These are phyloP conservation scores for Salminus brasiliensis DNA, from an alignment of 2,113 vertebrate genomes.

Conservation along the genomic window DNA sequence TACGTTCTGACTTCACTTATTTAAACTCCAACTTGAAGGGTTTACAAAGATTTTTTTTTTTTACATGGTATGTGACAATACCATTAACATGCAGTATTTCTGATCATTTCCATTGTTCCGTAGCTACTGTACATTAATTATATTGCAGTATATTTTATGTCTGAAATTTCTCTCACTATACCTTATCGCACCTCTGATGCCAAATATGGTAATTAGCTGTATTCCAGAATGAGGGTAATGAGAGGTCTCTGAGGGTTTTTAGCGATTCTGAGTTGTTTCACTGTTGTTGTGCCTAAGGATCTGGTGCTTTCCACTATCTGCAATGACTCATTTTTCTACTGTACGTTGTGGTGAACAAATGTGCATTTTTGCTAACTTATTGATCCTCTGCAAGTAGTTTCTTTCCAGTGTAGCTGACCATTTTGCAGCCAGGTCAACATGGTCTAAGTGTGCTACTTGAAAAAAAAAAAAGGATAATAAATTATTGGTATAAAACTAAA, in stretches of 20 bases:
- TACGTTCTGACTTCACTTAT: too few species aligned
- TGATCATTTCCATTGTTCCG: conserved; percentile 7
- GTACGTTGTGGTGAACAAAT: conserved; percentile 36
- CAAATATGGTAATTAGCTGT: conserved; percentile 36
- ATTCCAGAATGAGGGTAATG: conserved; percentile 6
- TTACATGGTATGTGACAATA: background rate
- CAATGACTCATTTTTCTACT: conserved; percentile 50
- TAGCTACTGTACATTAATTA: conserved; percentile 23
- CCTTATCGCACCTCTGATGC: conserved; percentile 37
- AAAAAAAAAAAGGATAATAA: conserved; percentile 71
- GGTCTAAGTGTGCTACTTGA: conserved; percentile 84
- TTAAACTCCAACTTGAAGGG: conserved; percentile 6
- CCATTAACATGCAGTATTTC: conserved; percentile 32
- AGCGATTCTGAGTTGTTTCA: background rate
- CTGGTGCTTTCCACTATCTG: conserved; percentile 59
- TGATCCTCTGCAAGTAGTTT: background rate
- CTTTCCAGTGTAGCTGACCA: conserved; percentile 69
- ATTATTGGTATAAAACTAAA: conserved; percentile 70
- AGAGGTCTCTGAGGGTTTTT: background rate
- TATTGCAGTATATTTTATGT: conserved; percentile 33
- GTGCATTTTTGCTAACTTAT: conserved; percentile 30
- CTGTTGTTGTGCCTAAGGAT: conserved; percentile 20
- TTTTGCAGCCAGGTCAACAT: conserved; percentile 79
- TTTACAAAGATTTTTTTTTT: conserved; percentile 32
- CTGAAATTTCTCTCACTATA: conserved; percentile 6